Percentiles rank a stretch among this genome's conserved stretches.
Conservation (phyloP, 1,140 invertebrate species). For the Olivierus martensii region DNA sequence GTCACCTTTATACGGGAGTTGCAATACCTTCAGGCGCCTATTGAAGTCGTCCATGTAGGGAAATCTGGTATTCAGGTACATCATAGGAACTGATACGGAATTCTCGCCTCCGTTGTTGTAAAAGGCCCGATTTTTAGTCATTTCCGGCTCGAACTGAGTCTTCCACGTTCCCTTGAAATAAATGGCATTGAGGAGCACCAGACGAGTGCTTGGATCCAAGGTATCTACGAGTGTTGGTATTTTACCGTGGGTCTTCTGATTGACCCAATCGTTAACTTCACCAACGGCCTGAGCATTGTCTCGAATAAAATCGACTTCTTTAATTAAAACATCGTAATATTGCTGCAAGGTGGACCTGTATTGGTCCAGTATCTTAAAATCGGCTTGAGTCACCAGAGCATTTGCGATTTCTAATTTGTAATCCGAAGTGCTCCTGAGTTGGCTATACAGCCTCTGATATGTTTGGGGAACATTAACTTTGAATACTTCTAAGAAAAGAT, state of each 20-base stretch:
- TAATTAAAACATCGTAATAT: too few species aligned
- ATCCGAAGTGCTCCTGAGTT: background rate
- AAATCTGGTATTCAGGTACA: background rate
- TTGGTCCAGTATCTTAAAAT: too few species aligned
- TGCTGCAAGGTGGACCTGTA: too few species aligned
- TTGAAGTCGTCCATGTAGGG: background rate
- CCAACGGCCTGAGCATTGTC: conserved; percentile 26
- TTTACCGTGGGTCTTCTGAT: conserved; percentile 47
- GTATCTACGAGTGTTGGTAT: conserved; percentile 40
- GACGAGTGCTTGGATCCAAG: background rate
- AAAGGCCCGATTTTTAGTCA: background rate
- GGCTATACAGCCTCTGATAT: too few species aligned
- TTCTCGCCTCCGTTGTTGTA: background rate
- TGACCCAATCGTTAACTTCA: conserved; percentile 55
- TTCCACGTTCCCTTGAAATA: conserved; percentile 76
- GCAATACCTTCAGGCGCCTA: background rate
- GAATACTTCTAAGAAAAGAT: background rate
- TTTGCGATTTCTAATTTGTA: too few species aligned
- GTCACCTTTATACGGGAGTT: conserved; percentile 17
- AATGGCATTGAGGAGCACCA: conserved; percentile 66
- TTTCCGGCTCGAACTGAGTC: conserved; percentile 42
- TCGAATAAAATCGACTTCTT: too few species aligned
- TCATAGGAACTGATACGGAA: background rate
- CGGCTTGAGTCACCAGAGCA: too few species aligned
- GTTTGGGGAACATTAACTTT: too few species aligned